Evolutionary conservation across 2,797 vertebrate genomes (phyloP), one percentile per base, ranked within the genome.

Genomic region (Gambelia wislizenii): DNA sequence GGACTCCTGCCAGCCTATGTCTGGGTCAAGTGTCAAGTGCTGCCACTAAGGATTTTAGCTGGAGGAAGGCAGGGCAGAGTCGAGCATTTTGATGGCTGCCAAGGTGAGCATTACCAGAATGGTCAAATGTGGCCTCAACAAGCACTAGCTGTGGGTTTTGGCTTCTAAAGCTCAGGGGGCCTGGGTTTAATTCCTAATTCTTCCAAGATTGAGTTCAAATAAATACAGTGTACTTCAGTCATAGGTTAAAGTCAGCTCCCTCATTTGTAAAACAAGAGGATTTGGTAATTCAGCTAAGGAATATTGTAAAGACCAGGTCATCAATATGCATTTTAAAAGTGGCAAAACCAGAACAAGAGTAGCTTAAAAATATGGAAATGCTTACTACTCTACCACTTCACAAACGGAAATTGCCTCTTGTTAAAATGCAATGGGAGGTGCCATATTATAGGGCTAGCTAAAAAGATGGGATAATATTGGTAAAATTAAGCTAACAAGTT

Each of bases 21-120:
- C 79, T 86, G 59, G 49, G 49, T 89, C 56, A 77, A 86, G 72
- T 83, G 39, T 89, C 47, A 86, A 89, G n/a, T 69, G 47, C 36
- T 52, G 59, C 56, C 70, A 52, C 70, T 75, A 81, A 76, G 78
- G 54, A 33, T 76, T 75, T 76, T 82, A 86, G 47, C 67, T 22
- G 56, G 47, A 69, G 59, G 39, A 77, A 76, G 7, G 56, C 27
- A 76, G 56, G 36, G 56, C 59, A 86, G 30, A 83, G 49, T 16
- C 36, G 82, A 44, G 36, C 27, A 30, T 36, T 88, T 83, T 76
- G 80, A 88, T 52, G 56, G 72, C 70, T 44, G 2, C 59, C 61
- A 77, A 83, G 30, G 72, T 69, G 20, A n/a, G 36, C 30, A 85
- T 64, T 33, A 79, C n/a, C 33, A 33, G 77, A 84, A 69, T 42